Percentiles rank a stretch among this genome's conserved stretches.
Conservation (phyloP, 1,140 invertebrate genomes). For the Lasioglossum baleicum region DNA sequence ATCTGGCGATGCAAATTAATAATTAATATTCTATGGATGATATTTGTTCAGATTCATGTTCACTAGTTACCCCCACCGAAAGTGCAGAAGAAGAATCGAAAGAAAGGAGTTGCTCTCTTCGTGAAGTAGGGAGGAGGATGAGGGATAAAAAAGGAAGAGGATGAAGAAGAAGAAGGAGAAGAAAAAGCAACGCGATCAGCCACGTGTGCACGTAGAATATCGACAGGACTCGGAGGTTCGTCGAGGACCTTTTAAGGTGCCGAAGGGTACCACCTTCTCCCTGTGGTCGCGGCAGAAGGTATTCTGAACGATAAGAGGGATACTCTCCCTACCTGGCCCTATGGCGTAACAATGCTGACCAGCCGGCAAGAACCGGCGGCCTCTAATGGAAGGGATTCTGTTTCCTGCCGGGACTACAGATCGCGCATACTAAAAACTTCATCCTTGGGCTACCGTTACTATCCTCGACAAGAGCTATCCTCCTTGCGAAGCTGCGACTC, state of each 20-base stretch:
- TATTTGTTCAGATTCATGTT: too few species aligned
- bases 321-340: slow-evolving; percentile 10
- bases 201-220: slow-evolving; percentile 11
- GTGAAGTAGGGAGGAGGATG: too few species aligned
- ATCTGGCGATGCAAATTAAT: too few species aligned
- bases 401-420: slow-evolving; percentile 71
- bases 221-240: slow-evolving; percentile 27
- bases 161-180: not conserved
- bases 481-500: too few species aligned
- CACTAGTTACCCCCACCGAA: not conserved
- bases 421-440: slow-evolving; percentile 70
- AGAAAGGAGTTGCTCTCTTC: not conserved
- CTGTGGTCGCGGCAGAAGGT: slow-evolving; percentile 27
- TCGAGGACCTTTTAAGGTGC: slow-evolving; percentile 58
- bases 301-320: slow-evolving; percentile 53
- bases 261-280: slow-evolving; percentile 55
- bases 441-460: slow-evolving; percentile 67
- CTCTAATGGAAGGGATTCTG: slow-evolving; percentile 64
- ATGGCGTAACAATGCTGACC: slow-evolving; percentile 67
- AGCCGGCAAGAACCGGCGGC: slow-evolving; percentile 38
- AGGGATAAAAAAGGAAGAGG: not conserved
- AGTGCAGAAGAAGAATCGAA: not conserved
- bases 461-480: not conserved
- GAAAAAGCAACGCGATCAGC: slow-evolving; percentile 24
- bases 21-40: too few species aligned